phyloP scores from a whole-genome alignment of 2,888 invertebrate genomes.

The Rhagium mordax region DNA sequence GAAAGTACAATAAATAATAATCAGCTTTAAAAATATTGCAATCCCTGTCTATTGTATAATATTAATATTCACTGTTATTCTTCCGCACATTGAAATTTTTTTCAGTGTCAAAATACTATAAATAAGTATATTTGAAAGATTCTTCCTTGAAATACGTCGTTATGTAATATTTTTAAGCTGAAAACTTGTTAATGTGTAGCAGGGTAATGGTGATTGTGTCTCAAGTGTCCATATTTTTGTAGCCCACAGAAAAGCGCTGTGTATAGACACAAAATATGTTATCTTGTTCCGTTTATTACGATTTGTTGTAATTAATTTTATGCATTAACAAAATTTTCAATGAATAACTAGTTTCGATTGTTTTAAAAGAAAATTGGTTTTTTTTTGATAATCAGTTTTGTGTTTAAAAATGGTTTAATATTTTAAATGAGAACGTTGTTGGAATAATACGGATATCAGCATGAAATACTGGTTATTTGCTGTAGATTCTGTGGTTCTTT shows the following conservation, averaged over 20 bases:
- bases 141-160: neutral
- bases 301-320: constrained; percentile 41
- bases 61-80: constrained; percentile 40
- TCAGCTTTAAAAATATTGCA: constrained; percentile 59
- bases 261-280: constrained; percentile 41
- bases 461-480: constrained; percentile 26
- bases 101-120: neutral
- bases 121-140: neutral
- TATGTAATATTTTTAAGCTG: neutral
- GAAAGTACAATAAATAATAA: constrained; percentile 65
- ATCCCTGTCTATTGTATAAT: constrained; percentile 49
- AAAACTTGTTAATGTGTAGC: constrained; percentile 39
- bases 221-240: constrained; percentile 59
- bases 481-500: constrained; percentile 39
- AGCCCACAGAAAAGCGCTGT: constrained; percentile 47
- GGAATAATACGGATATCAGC: no score
- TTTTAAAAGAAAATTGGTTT: no score
- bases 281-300: constrained; percentile 36
- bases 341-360: constrained; percentile 25
- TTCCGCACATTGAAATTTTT: constrained; percentile 1
- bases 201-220: constrained; percentile 45
- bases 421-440: neutral
- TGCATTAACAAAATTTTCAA: constrained; percentile 34
- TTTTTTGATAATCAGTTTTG: no score
- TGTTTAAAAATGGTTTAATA: no score